Evolutionary conservation across 1,140 invertebrate species (phyloP).

Genomic region (Mizuhopecten yessoensis): DNA sequence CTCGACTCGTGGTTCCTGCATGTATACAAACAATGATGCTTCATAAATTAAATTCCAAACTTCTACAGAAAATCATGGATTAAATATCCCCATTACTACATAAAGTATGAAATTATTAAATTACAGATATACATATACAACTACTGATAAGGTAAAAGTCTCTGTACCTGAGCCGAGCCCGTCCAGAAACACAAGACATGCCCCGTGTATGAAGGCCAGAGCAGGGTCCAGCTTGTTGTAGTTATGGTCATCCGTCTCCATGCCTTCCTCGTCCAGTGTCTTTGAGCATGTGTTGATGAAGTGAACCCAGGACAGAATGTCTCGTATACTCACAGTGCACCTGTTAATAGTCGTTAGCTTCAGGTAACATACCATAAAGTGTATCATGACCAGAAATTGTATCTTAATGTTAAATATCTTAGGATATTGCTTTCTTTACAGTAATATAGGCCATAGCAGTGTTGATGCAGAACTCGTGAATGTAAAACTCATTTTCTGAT

Average conservation of each 20-base stretch:
- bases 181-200: constrained; percentile 95
- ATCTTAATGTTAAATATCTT: too few relatives aligned
- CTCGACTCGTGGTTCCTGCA: constrained; percentile 73
- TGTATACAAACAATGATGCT: constrained; percentile 37
- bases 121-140: constrained; percentile 10
- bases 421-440: too few relatives aligned
- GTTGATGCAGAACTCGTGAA: too few relatives aligned
- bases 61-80: too few relatives aligned
- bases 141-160: not conserved
- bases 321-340: constrained; percentile 92
- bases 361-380: not conserved
- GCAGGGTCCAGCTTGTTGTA: constrained; percentile 71
- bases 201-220: constrained; percentile 91
- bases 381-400: too few relatives aligned
- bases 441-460: too few relatives aligned
- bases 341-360: constrained; percentile 72
- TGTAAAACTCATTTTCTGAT: too few relatives aligned
- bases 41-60: too few relatives aligned
- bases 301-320: constrained; percentile 95
- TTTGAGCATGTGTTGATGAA: constrained; percentile 89
- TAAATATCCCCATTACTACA: too few relatives aligned
- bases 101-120: too few relatives aligned
- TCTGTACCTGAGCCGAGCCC: constrained; percentile 88
- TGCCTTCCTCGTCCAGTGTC: constrained; percentile 61
- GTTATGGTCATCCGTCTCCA: constrained; percentile 60